Evolutionary conservation across 1,140 invertebrate genomes (phyloP), one percentile per base, ranked within the genome.

Genomic region (Rhopalosiphum maidis): DNA sequence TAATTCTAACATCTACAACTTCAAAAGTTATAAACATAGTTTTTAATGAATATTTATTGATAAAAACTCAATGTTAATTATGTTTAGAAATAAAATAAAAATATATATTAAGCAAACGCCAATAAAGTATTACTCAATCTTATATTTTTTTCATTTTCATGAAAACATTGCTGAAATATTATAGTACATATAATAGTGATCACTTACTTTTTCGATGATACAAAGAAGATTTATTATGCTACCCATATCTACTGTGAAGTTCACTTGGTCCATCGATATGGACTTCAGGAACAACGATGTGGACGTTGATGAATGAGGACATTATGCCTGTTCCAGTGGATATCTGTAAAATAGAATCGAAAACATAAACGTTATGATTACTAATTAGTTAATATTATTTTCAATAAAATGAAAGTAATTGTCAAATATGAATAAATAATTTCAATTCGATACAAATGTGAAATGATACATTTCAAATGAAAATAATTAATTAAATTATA

Each of bases 151-250:
- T 21, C 15, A 77, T 77, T 77, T 5, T 18, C 15, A n/a, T 77
- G 4, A 5, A 68, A 68, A 5, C n/a, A 68, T n/a, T 68, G 30
- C 60, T 68, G 11, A 68, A 15, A n/a, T 77, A 77, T 77, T 68
- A 15, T n/a, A 15, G 18, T 21, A 77, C 8, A 77, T n/a, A 77
- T 30, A 87, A 54, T 2, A 15, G 46, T 41, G 41, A 41, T 5
- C 6, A 94, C 96, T 96, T 95, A 98, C 98, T 97, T 98, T 98
- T 95, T 98, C 98, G 95, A 98, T 98, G 94, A 98, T 97, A 96
- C 98, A 98, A 94, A 98, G 97, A 94, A 98, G 96, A 95, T 97
- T 98, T 95, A 98, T 98, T 94, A 98, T 97, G 95, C 97, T 98
- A 94, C 98, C 98, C 94, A 98, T 96, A 95, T 98, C 98, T 85